Evolutionary conservation across 2,797 vertebrate species (phyloP), one percentile per base, ranked within the genome.

Genomic region (Kryptopterus vitreolus): DNA sequence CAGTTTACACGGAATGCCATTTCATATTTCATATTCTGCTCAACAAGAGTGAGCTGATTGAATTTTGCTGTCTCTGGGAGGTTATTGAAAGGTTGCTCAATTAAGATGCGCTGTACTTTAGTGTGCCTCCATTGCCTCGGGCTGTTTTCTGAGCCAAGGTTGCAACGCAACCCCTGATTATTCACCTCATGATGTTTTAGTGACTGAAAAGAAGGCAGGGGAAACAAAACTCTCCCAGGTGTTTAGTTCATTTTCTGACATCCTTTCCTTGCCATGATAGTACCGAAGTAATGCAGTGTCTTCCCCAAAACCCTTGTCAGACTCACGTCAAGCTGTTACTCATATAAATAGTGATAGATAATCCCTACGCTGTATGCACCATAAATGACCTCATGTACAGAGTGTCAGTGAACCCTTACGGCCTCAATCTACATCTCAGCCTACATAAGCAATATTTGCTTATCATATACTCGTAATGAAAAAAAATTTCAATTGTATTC

Each of bases 11-110:
- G 29, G 43, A 57, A 65, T 65, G 35, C 22, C 22, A 9, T 55
- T 66, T 63, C 50, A 80, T 18, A 57, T 52, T 46, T n/a, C 31
- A 48, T 69, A 58, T 79, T 70, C 55, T 61, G 20, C 46, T 31
- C 1, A 70, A 58, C 33, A 65, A 35, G 50, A 24, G 50, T 48
- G 71, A 31, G 50, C 59, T 82, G 58, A 77, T 77, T 72, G 50
- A 53, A n/a, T 58, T 72, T 65, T 35, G 69, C 48, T 33, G 35
- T 73, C 58, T 72, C 24, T 57, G 46, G 46, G 65, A 66, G 38
- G 24, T 18, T 77, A 77, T 43, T 71, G 74, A 81, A 72, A 72
- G 74, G 80, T 43, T 24, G 66, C 58, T 77, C 74, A 50, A 66
- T 61, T 52, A 63, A 61, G 66, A 57, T 43, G 66, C 66, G 26